phyloP scores from a whole-genome alignment of 2,888 invertebrate genomes.

The Hirtodrosophila alboralis region DNA sequence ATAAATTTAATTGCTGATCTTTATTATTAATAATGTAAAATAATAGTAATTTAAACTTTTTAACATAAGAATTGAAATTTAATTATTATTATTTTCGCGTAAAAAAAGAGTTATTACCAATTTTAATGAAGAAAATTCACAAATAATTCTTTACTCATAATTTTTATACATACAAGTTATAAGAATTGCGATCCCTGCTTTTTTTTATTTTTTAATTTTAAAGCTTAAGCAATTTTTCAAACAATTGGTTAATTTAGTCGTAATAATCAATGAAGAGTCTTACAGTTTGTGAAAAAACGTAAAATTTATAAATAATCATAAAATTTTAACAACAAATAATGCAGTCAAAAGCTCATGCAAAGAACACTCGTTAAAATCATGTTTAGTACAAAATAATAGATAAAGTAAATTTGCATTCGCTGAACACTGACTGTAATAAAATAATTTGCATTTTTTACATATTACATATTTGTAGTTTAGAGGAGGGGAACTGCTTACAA shows the following conservation, averaged over 20 bases:
- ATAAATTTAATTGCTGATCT: too few relatives aligned
- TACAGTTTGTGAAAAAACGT: slow-evolving; percentile 27
- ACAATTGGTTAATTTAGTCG: slow-evolving; percentile 16
- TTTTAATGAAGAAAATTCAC: too few relatives aligned
- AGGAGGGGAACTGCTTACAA: slow-evolving; percentile 7
- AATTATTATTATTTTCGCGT: too few relatives aligned
- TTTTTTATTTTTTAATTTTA: slow-evolving; percentile 35
- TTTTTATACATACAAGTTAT: slow-evolving; percentile 40
- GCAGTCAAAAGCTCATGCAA: slow-evolving; percentile 16
- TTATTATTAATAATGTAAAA: too few relatives aligned
- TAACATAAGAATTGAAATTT: too few relatives aligned
- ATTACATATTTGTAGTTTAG: slow-evolving; percentile 1
- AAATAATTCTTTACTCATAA: neutral
- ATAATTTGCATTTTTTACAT: neutral
- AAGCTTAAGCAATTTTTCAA: slow-evolving; percentile 25
- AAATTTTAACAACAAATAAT: slow-evolving; percentile 37
- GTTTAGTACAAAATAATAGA: slow-evolving; percentile 7
- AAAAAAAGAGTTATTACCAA: too few relatives aligned
- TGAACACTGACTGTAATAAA: slow-evolving; percentile 22
- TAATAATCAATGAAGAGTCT: slow-evolving; percentile 14
- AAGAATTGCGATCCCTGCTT: too few relatives aligned
- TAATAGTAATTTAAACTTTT: too few relatives aligned
- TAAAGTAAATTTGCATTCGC: slow-evolving; percentile 16
- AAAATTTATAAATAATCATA: slow-evolving; percentile 14
- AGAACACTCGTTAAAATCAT: slow-evolving; percentile 25